Percentiles rank a stretch among this genome's conserved stretches.
These are phyloP conservation scores for Bursaphelenchus mucronatus DNA, from an alignment of 1,140 invertebrate species.

Conservation along the genomic window DNA sequence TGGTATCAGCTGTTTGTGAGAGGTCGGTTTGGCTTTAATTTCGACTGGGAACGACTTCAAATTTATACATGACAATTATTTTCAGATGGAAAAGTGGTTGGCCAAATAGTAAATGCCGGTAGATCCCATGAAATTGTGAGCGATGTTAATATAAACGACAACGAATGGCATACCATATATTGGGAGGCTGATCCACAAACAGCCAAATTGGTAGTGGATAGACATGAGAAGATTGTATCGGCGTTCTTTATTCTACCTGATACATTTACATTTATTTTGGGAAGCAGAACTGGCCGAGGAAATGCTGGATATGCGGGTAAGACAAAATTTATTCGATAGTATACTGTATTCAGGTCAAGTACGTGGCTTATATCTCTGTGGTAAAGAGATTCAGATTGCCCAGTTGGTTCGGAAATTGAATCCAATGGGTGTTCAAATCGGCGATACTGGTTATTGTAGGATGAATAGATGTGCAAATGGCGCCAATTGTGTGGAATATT, in stretches of 20 bases:
- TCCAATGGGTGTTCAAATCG: constrained; percentile 40
- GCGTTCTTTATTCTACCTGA: constrained; percentile 44
- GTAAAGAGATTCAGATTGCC: constrained; percentile 38
- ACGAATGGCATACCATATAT: constrained; percentile 53
- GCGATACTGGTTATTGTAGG: constrained; percentile 48
- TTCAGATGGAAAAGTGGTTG: constrained; percentile 46
- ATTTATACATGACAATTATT: constrained; percentile 11
- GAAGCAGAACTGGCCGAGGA: constrained; percentile 12
- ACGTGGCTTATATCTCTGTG: constrained; percentile 50
- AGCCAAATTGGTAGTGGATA: constrained; percentile 46
- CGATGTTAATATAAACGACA: constrained; percentile 37
- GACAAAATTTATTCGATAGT: constrained; percentile 24
- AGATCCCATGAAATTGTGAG: constrained; percentile 44
- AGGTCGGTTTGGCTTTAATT: constrained; percentile 22
- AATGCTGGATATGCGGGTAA: constrained; percentile 7
- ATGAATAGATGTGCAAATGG: constrained; percentile 44
- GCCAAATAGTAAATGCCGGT: constrained; percentile 49
- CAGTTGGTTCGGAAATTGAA: constrained; percentile 45
- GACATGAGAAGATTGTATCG: constrained; percentile 31
- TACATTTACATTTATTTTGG: constrained; percentile 47
- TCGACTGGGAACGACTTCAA: constrained; percentile 31
- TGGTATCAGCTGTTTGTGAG: constrained; percentile 59
- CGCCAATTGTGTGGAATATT: constrained; percentile 52
- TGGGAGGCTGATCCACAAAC: constrained; percentile 49
- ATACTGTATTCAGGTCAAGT: constrained; percentile 56